Base-by-base conservation (phyloP, 2,888 invertebrate genomes). In the Apantesis nais region DNA sequence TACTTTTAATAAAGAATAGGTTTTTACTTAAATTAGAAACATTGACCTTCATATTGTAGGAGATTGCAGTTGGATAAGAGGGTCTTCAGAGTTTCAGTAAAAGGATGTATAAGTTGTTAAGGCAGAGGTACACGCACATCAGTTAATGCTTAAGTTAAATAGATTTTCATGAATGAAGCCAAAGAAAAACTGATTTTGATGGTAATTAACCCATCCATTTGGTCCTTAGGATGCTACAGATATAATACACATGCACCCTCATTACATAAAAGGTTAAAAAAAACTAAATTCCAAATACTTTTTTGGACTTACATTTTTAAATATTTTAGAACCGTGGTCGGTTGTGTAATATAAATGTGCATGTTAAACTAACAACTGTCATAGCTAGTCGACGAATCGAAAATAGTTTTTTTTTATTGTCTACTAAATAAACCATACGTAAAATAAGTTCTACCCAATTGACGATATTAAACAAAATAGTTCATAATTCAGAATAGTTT, bases 321-420 rank as follows among this genome's bases (percentile, higher is more conserved):
- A 65, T 37, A 2, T 52, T 71, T 71, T 55, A 75, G 71, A 58
- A 2, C 52, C 70, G 9, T 44, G 73, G 71, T 8, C 55, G 11
- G 9, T 9, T 12, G 12, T 8, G 7, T 37, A 34, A 70, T 29
- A 70, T 37, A 4, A 68, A 31, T 41, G 48, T 55, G 22, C 34
- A 39, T 67, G 70, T 73, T 60, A 68, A 48, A 31, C 22, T 48
- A 9, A 12, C 5, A 58, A 65, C 16, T 64, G 68, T 60, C 48
- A 64, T 64, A 62, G 44, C 16, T 60, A 41, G n/a, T 65, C 29
- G 62, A 55, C n/a, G 29, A 39, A 62, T 77, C 29, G n/a, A 25
- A 71, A 72, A 34, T 60, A n/a, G n/a, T 62, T 16, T 19, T 65
- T 68, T 75, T 77, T 68, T 29, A 8, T 25, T 12, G 37, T 1